Percentiles rank a stretch among this genome's conserved stretches.
These are phyloP conservation scores for Amia ocellicauda DNA, from an alignment of 2,113 vertebrate species.

Conservation along the genomic window DNA sequence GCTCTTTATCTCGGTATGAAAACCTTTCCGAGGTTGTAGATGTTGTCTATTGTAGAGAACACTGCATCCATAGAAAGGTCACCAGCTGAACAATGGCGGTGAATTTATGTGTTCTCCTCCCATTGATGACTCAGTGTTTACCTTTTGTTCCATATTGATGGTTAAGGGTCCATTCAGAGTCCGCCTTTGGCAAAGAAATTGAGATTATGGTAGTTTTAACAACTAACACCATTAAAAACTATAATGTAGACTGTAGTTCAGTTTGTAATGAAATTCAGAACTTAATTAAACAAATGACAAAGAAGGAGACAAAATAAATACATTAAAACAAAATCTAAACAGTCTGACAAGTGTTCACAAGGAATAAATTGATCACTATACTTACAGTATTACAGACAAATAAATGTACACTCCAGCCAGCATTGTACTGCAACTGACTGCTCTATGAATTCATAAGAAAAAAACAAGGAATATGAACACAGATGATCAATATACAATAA, in stretches of 20 bases:
- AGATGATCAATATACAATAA: background rate
- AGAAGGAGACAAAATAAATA: no score
- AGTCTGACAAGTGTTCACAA: no score
- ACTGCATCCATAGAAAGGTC: conserved; percentile 9
- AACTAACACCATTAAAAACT: no score
- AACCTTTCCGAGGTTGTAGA: background rate
- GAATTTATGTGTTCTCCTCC: conserved; percentile 17
- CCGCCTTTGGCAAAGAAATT: background rate
- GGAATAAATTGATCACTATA: no score
- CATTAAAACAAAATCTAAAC: no score
- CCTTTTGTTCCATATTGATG: conserved; percentile 7
- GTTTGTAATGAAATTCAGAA: no score
- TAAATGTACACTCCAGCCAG: no score
- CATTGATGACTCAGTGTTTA: conserved; percentile 14
- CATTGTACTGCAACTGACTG: background rate
- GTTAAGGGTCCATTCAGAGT: background rate
- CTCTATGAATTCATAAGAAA: conserved; percentile 8
- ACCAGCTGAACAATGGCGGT: conserved; percentile 8
- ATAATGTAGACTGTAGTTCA: no score
- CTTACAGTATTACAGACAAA: no score
- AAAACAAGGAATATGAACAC: background rate
- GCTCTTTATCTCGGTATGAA: background rate
- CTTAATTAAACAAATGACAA: no score
- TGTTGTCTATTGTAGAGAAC: conserved; percentile 1
- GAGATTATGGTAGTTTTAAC: no score